Percentiles rank a stretch among this genome's conserved stretches.
These are phyloP conservation scores for Syngnathus floridae DNA, from an alignment of 2,113 vertebrate genomes.

Conservation along the genomic window DNA sequence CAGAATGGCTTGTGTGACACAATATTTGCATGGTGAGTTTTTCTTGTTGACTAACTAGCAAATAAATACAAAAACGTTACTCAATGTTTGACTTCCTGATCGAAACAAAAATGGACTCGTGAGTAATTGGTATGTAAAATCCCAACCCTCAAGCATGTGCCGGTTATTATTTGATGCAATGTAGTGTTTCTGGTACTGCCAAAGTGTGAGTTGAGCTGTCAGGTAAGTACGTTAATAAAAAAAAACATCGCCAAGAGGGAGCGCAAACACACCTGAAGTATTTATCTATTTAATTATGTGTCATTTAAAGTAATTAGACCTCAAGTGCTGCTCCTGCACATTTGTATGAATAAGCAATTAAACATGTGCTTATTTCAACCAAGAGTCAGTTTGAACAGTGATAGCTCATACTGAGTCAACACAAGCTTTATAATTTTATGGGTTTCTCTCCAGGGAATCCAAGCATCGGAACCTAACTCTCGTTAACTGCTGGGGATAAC, in stretches of 20 bases:
- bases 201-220: conserved; percentile 29
- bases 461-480: no score
- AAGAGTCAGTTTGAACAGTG: background rate
- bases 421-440: background rate
- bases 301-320: conserved; percentile 35
- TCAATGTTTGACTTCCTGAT: background rate
- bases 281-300: conserved; percentile 13
- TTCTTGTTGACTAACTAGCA: background rate
- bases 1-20: background rate
- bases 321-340: conserved; percentile 17
- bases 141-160: background rate
- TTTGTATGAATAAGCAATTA: conserved; percentile 14
- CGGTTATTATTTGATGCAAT: conserved; percentile 1
- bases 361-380: background rate
- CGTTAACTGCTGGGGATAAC: no score
- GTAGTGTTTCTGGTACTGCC: background rate
- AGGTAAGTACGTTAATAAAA: conserved; percentile 20
- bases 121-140: background rate
- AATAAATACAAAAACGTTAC: background rate
- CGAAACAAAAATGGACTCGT: background rate
- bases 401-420: background rate
- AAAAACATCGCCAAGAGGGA: conserved; percentile 34
- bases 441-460: background rate
- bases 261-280: conserved; percentile 36
- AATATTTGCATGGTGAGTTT: background rate